phyloP scores from a whole-genome alignment of 2,797 vertebrate species.

The Furcifer pardalis region DNA sequence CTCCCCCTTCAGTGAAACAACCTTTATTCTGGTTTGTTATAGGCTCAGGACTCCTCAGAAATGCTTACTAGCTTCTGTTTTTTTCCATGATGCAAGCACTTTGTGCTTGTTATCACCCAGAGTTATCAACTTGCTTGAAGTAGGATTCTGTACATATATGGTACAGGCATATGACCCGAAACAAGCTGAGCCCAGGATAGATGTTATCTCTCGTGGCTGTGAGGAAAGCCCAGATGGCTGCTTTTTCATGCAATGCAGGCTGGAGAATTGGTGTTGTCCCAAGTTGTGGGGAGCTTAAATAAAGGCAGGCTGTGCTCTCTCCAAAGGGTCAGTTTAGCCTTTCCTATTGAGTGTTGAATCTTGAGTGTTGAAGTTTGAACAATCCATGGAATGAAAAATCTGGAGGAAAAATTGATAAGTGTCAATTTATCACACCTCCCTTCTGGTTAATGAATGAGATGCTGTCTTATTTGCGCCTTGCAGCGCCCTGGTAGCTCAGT shows the following conservation, averaged over 20 bases:
- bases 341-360: slow-evolving; percentile 50
- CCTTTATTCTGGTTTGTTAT: slow-evolving; percentile 76
- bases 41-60: slow-evolving; percentile 74
- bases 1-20: slow-evolving; percentile 65
- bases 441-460: slow-evolving; percentile 30
- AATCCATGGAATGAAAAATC: slow-evolving; percentile 12
- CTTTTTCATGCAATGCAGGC: background rate
- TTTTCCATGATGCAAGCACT: slow-evolving; percentile 82
- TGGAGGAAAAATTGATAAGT: slow-evolving; percentile 26
- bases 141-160: slow-evolving; percentile 58
- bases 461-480: no score
- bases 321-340: slow-evolving; percentile 37
- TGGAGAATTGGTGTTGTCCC: slow-evolving; percentile 17
- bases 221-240: no score
- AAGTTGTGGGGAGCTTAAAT: slow-evolving; percentile 12
- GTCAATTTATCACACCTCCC: slow-evolving; percentile 40
- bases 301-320: slow-evolving; percentile 1
- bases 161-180: slow-evolving; percentile 64
- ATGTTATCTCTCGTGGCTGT: slow-evolving; percentile 3
- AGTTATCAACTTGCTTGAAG: slow-evolving; percentile 67
- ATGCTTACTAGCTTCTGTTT: slow-evolving; percentile 63
- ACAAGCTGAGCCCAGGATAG: slow-evolving; percentile 31
- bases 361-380: slow-evolving; percentile 7
- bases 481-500: no score
- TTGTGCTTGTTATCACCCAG: slow-evolving; percentile 71